Evolutionary conservation across 2,797 vertebrate species (phyloP).

Genomic region (Onychomys leucogaster): DNA sequence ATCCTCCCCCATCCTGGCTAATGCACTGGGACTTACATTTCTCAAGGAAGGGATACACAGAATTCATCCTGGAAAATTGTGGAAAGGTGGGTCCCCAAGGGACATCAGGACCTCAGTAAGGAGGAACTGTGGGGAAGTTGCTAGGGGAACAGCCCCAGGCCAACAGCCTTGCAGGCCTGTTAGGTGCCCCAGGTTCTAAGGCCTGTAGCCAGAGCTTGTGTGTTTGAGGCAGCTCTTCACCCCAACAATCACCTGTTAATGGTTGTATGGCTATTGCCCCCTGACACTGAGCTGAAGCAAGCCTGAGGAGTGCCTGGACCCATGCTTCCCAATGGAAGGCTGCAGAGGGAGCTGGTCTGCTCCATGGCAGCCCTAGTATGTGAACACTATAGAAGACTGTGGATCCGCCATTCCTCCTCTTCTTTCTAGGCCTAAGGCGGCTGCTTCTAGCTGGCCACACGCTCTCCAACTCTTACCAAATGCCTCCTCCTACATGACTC

Average conservation of each 20-base stretch:
- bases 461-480: background rate
- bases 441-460: background rate
- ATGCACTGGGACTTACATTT: background rate
- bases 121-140: too few relatives aligned
- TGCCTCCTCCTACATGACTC: slow-evolving; percentile 64
- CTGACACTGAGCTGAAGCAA: background rate
- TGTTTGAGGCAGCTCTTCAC: background rate
- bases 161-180: accelerated
- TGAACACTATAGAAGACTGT: too few relatives aligned
- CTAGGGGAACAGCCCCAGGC: background rate
- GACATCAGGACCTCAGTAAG: background rate
- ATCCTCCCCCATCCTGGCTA: background rate
- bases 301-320: background rate
- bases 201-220: background rate
- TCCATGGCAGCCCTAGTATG: background rate
- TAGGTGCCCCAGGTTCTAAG: background rate
- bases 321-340: background rate
- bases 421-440: background rate
- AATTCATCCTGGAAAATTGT: background rate
- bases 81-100: background rate
- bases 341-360: background rate
- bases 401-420: background rate
- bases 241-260: too few relatives aligned
- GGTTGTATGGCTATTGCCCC: background rate
- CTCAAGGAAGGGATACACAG: background rate